Evolutionary conservation across 2,113 vertebrate species (phyloP), one percentile per base, ranked within the genome.

Genomic region (Eidolon helvum): DNA sequence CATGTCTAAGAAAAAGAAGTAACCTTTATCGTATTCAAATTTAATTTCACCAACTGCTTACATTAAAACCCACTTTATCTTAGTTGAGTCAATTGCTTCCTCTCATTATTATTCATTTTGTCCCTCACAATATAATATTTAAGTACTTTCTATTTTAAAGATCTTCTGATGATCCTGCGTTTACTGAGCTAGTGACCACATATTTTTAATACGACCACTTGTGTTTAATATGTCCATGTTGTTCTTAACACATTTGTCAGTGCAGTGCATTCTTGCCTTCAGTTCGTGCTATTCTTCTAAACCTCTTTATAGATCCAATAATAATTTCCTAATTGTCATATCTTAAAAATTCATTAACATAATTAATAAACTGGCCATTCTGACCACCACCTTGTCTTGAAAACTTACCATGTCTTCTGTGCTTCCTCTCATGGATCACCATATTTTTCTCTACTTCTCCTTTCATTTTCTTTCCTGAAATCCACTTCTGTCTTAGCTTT

Each of bases 51-150:
- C 30, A 43, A 4, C 0, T 18, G 3, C 3, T 75, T 75, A 16
- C 10, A 9, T 38, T 53, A 40, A 4, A 77, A 28, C 0, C 0
- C 14, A 61, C n/a, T 87, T 57, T 82, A 86, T 53, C 9, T 82
- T 50, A 57, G 61, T 83, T 74, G 10, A 93, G 30, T 40, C 11
- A 33, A 4, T 61, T 11, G 3, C 35, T 61, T 69, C 33, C 15
- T 83, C 24, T 43, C 30, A 8, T 72, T 88, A 90, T 68, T 55
- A 71, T 75, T 96, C 24, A 72, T 10, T 35, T 68, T 84, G 24
- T 63, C 14, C 6, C 59, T 87, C 16, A 87, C 22, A 68, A 35
- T 30, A 7, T 68, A 4, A 55, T 71, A 57, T 79, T 74, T 90
- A 50, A 82, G 43, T 74, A 10, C 1, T 5, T 78, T 11, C 10